Conservation (phyloP, 2,113 vertebrate genomes). For the Phalacrocorax pelagicus region DNA sequence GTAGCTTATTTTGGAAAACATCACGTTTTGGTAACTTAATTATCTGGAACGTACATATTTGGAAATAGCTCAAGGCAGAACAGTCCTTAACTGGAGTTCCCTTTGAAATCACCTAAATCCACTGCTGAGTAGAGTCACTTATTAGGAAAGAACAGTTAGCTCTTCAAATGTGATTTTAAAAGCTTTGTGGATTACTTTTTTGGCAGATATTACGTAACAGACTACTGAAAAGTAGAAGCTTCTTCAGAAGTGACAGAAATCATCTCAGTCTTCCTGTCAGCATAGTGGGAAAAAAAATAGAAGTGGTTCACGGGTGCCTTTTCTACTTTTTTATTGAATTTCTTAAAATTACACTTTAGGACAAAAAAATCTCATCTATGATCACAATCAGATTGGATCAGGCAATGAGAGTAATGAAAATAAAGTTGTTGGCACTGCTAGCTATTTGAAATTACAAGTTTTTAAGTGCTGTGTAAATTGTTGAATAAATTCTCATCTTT, state of each 20-base stretch:
- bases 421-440: neutral
- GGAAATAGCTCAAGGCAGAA: neutral
- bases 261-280: neutral
- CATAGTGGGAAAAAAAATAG: neutral
- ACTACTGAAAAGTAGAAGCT: neutral
- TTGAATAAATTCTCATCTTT: neutral
- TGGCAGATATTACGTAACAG: neutral
- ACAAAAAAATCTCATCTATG: neutral
- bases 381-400: neutral
- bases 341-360: neutral
- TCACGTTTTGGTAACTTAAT: neutral
- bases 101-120: neutral
- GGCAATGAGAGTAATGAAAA: neutral
- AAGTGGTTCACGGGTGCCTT: neutral
- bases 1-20: neutral
- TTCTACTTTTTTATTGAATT: neutral
- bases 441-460: neutral
- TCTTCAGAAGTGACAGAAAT: neutral
- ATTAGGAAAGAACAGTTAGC: neutral
- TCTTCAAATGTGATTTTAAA: neutral
- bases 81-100: neutral
- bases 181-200: neutral
- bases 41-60: neutral
- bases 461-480: neutral
- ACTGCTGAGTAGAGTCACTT: neutral